phyloP scores from a whole-genome alignment of 2,113 vertebrate genomes.

The Marcusenius ussheri region DNA sequence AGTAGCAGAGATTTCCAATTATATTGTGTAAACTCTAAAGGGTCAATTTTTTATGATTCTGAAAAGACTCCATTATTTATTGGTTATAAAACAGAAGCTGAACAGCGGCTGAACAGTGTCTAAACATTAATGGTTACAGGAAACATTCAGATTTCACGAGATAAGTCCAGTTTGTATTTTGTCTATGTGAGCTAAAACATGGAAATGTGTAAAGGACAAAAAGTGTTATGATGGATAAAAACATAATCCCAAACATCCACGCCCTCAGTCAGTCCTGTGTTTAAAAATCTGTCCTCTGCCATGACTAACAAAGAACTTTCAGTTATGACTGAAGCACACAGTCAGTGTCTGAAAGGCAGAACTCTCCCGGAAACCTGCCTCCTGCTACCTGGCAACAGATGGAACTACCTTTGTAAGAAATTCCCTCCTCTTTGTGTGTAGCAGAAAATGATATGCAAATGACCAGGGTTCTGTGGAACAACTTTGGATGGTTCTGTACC shows the following conservation, averaged over 20 bases:
- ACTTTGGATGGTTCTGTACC: not conserved
- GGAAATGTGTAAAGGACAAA: not conserved
- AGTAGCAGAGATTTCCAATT: not conserved
- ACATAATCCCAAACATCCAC: not conserved
- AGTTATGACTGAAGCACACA: not conserved
- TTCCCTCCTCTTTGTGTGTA: not conserved
- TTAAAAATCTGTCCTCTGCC: not conserved
- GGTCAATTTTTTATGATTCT: not conserved
- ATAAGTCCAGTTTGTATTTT: not conserved
- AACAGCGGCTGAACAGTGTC: not conserved
- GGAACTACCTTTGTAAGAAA: not conserved
- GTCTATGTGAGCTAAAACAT: not conserved
- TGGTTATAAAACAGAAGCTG: not conserved
- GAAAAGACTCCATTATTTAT: not conserved
- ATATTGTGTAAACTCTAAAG: not conserved
- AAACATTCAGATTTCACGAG: not conserved
- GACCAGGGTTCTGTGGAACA: not conserved
- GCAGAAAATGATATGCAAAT: conserved; percentile 6
- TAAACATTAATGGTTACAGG: not conserved
- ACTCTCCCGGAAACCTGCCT: not conserved
- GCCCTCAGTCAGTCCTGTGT: not conserved
- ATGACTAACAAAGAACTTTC: not conserved
- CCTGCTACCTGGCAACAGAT: not conserved
- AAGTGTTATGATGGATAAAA: not conserved
- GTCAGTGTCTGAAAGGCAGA: not conserved